phyloP scores from a whole-genome alignment of 2,888 invertebrate species.

The Sarcophaga carnaria region DNA sequence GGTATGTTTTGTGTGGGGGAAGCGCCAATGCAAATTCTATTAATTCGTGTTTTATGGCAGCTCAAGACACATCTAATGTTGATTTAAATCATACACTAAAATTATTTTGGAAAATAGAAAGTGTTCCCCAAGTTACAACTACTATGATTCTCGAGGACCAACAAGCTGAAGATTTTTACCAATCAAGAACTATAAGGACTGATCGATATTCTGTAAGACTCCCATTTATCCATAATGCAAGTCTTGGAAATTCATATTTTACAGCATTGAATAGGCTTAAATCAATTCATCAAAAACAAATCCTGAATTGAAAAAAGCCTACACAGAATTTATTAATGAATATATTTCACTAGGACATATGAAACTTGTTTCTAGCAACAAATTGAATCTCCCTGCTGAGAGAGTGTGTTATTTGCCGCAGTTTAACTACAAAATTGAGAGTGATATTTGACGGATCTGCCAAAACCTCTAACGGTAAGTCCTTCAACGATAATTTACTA shows the following conservation, averaged over 20 bases:
- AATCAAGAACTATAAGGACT: background rate
- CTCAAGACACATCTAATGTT: conserved; percentile 8
- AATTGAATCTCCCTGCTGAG: conserved; percentile 1
- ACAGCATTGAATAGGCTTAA: conserved; percentile 12
- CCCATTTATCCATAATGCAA: background rate
- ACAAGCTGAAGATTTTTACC: conserved; percentile 27
- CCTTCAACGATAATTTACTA: conserved; percentile 47
- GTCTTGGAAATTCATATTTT: conserved; percentile 11
- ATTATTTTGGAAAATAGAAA: conserved; percentile 18
- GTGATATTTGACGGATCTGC: conserved; percentile 39
- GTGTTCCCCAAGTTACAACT: background rate
- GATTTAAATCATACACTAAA: conserved; percentile 21
- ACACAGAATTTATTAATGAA: conserved; percentile 35
- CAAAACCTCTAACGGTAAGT: conserved; percentile 37
- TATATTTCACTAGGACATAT: conserved; percentile 43
- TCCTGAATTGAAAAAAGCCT: conserved; percentile 22
- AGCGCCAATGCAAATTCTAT: background rate
- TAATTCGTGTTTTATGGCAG: background rate
- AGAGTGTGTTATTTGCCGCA: conserved; percentile 44
- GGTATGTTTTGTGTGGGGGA: conserved; percentile 16
- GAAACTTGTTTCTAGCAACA: conserved; percentile 27
- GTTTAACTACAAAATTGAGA: conserved; percentile 51
- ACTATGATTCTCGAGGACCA: background rate
- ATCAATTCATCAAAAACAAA: conserved; percentile 29
- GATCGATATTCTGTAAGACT: conserved; percentile 10